A percentile compares a stretch with the other conserved stretches of the same genome.
Conservation (phyloP, 2,113 vertebrate genomes). For the Antennarius striatus region DNA sequence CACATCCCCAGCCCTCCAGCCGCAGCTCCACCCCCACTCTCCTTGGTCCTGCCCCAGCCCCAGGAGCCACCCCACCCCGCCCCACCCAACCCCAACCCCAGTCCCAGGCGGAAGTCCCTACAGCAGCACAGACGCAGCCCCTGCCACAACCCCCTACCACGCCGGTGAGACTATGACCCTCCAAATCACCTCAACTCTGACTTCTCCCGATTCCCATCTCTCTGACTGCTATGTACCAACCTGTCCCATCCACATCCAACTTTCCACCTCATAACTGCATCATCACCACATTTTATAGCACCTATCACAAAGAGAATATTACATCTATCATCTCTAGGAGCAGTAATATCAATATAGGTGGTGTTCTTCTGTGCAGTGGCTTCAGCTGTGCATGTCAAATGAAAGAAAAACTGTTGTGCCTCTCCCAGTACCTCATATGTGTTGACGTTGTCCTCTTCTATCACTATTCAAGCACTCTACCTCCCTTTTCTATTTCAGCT, state of each 20-base stretch:
- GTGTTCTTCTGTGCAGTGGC: constrained; percentile 29
- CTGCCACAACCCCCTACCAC: constrained; percentile 89
- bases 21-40: constrained; percentile 89
- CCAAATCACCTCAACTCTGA: constrained; percentile 61
- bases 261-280: constrained; percentile 52
- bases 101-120: constrained; percentile 85
- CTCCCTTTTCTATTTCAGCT: constrained; percentile 73
- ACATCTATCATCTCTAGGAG: constrained; percentile 22
- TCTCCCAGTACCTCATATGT: constrained; percentile 5
- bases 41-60: constrained; percentile 84
- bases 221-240: constrained; percentile 54
- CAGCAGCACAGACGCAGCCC: constrained; percentile 74
- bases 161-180: constrained; percentile 86
- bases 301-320: constrained; percentile 48
- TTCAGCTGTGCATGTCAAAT: constrained; percentile 53
- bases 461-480: too few relatives aligned
- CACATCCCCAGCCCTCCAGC: constrained; percentile 85
- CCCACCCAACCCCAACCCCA: constrained; percentile 86
- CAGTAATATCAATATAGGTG: constrained; percentile 17
- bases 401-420: neutral
- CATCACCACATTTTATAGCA: constrained; percentile 48
- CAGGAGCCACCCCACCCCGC: constrained; percentile 82
- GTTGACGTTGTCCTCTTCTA: neutral
- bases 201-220: constrained; percentile 65
- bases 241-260: constrained; percentile 49